Evolutionary conservation across 2,113 vertebrate species (phyloP), one percentile per base, ranked within the genome.

Genomic region (Nannospalax galili): DNA sequence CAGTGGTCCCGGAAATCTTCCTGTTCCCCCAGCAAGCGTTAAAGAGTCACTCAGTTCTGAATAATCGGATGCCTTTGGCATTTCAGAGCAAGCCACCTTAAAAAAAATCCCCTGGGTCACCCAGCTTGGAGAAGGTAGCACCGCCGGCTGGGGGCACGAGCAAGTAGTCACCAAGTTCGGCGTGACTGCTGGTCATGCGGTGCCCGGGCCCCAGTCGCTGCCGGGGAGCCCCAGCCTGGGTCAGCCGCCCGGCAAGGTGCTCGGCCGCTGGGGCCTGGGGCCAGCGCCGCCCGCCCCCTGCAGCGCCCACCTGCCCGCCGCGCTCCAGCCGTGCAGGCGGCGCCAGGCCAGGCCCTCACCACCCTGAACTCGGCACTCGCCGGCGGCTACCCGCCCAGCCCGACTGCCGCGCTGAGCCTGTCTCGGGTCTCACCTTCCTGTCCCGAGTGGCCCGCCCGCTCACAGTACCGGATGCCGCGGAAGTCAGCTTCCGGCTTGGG

Each of bases 1-100:
- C 97, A 98, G 8, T 84, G 96, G 92, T 96, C 96, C 97, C 84
- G 97, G 88, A 93, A 97, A 95, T 95, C 96, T 95, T 97, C 95
- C 97, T 96, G 96, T 91, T 84, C 92, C 97, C 94, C 92, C 94
- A 87, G 96, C 96, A 94, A 97, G 94, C 88, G 96, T 90, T 93
- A 92, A 89, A 96, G 97, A 96, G 95, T 97, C 97, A 95, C 91
- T 93, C 96, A 74, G 75, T 64, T 97, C 97, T 89, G 97, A 96
- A 87, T 96, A 98, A 42, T 94, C 96, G 30, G 96, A 91, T 80
- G 78, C 91, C 77, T 97, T 97, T 73, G 95, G 97, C 97, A 98
- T 98, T 93, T 96, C 97, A 97, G 70, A 90, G 78, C 48, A n/a
- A 93, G 93, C 93, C 78, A 94, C 95, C 97, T 70, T 90, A 75